phyloP scores from a whole-genome alignment of 2,888 invertebrate species.

The Criorhina ranunculi region DNA sequence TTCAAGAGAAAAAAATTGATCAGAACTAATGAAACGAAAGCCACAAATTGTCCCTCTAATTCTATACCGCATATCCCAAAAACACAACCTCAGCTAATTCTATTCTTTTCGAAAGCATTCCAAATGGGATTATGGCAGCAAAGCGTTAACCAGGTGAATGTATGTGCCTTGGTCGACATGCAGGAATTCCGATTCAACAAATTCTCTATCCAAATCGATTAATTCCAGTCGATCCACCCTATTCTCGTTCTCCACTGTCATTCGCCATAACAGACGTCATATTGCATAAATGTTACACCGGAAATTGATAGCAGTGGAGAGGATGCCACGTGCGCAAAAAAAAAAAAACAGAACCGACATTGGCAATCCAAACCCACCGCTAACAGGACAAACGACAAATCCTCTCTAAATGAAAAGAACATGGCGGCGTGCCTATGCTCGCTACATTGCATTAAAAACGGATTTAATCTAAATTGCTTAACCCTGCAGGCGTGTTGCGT shows the following conservation, averaged over 20 bases:
- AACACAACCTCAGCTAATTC: constrained; percentile 56
- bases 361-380: constrained; percentile 19
- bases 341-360: constrained; percentile 33
- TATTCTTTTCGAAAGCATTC: constrained; percentile 36
- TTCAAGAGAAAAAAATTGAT: neutral
- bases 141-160: constrained; percentile 45
- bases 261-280: constrained; percentile 37
- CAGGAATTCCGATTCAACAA: constrained; percentile 35
- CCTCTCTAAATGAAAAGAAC: constrained; percentile 21
- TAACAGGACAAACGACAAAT: constrained; percentile 29
- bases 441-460: constrained; percentile 53
- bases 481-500: constrained; percentile 52
- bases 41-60: constrained; percentile 55
- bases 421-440: neutral
- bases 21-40: constrained; percentile 42
- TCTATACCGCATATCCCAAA: constrained; percentile 34
- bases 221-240: constrained; percentile 66
- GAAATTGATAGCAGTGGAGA: constrained; percentile 35
- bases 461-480: constrained; percentile 73
- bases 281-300: constrained; percentile 43
- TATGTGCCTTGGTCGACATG: constrained; percentile 20
- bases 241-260: neutral
- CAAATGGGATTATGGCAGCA: constrained; percentile 60
- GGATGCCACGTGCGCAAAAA: constrained; percentile 31
- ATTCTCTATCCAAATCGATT: constrained; percentile 65